Conservation (phyloP, 2,888 invertebrate genomes). For the Xestia rhomboidea region DNA sequence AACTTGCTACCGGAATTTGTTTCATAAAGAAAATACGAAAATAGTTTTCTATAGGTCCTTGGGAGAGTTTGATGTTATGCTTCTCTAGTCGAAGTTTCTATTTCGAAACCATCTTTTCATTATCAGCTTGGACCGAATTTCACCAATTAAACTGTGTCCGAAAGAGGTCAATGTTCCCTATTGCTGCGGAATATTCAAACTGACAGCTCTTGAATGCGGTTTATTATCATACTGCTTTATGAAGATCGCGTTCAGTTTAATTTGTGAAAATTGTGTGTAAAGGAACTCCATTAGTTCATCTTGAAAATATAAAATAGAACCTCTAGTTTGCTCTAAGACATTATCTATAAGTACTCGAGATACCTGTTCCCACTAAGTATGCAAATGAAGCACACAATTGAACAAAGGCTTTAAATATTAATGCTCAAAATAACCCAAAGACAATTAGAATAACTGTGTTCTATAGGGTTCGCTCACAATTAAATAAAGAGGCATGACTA, state of each 20-base stretch:
- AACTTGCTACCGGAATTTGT: conserved; percentile 39
- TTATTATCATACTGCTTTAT: not conserved
- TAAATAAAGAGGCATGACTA: not conserved
- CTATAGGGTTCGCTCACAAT: conserved; percentile 35
- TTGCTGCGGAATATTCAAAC: not conserved
- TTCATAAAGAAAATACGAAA: conserved; percentile 46
- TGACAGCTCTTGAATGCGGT: not conserved
- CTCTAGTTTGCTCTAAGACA: conserved; percentile 21
- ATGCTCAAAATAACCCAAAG: conserved; percentile 45
- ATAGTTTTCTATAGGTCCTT: conserved; percentile 41
- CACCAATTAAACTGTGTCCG: not conserved
- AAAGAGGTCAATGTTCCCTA: not conserved
- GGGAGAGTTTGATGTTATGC: conserved; percentile 23
- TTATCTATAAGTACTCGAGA: conserved; percentile 30
- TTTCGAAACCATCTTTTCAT: not conserved
- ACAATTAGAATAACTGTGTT: conserved; percentile 53
- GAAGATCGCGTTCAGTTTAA: not conserved
- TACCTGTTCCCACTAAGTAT: conserved; percentile 52
- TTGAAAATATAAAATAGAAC: conserved; percentile 25
- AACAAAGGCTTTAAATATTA: conserved; percentile 56
- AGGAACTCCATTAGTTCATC: conserved; percentile 10
- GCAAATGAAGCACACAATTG: conserved; percentile 55
- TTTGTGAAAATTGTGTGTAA: not conserved
- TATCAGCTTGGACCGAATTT: not conserved
- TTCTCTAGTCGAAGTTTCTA: not conserved